Percentiles rank a stretch among this genome's conserved stretches.
phyloP scores from a whole-genome alignment of 2,797 vertebrate species.

The Glyptemys insculpta region DNA sequence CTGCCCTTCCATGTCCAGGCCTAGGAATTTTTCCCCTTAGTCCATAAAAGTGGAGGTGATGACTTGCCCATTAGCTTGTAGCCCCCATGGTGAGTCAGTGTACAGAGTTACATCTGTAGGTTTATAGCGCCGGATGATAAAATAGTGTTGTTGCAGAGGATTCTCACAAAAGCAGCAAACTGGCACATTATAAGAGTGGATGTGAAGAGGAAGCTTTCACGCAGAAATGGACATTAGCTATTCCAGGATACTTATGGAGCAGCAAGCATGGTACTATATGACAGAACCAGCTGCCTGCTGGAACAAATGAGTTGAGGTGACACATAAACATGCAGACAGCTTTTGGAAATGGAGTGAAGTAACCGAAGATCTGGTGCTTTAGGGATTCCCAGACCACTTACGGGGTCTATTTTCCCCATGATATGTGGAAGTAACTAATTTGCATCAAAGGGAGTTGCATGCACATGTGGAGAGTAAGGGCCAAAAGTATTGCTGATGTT shows the following conservation, averaged over 20 bases:
- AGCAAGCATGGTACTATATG: neutral
- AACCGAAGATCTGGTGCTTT: neutral
- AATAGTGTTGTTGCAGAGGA: neutral
- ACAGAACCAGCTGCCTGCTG: conserved; percentile 25
- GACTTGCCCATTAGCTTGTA: neutral
- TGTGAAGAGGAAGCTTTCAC: neutral
- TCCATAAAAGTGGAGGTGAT: neutral
- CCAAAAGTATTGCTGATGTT: conserved; percentile 3
- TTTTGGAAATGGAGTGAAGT: conserved; percentile 5
- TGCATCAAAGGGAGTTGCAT: neutral
- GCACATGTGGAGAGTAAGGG: neutral
- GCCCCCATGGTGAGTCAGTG: neutral
- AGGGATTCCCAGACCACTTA: neutral
- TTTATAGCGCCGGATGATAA: neutral
- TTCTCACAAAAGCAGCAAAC: neutral
- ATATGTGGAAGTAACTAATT: neutral
- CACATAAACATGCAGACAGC: neutral
- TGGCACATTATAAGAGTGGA: neutral
- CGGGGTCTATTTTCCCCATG: neutral
- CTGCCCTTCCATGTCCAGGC: neutral
- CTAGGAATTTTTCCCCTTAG: neutral
- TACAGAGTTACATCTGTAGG: neutral
- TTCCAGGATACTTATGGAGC: neutral
- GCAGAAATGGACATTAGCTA: neutral
- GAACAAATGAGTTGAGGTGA: neutral